Evolutionary conservation across 2,797 vertebrate genomes (phyloP).

Genomic region (Poeciliopsis presidionis): DNA sequence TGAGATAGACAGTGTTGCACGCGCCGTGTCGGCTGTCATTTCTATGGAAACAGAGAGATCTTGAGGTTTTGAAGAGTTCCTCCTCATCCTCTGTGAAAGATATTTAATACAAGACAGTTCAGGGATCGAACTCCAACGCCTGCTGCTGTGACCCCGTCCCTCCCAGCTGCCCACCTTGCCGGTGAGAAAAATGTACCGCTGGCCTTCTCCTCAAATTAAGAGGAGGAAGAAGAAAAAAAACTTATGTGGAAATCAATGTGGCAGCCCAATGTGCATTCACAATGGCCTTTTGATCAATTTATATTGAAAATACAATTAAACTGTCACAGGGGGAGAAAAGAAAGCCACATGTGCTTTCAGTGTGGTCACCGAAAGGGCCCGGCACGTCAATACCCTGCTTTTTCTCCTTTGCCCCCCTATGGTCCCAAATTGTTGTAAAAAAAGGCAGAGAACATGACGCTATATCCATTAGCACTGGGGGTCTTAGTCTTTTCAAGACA

Average conservation of each 20-base stretch:
- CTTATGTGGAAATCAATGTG: constrained; percentile 72
- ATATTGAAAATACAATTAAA: constrained; percentile 81
- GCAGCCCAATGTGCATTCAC: constrained; percentile 68
- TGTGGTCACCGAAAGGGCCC: constrained; percentile 56
- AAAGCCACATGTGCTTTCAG: constrained; percentile 68
- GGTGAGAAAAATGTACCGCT: constrained; percentile 62
- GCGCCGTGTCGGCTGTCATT: constrained; percentile 58
- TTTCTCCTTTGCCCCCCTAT: constrained; percentile 61
- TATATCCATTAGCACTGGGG: constrained; percentile 43
- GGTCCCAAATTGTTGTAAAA: constrained; percentile 49
- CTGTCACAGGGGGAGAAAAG: constrained; percentile 60
- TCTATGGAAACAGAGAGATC: constrained; percentile 70
- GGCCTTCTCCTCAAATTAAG: constrained; percentile 68
- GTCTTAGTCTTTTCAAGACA: constrained; percentile 26
- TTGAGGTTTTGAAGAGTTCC: constrained; percentile 47
- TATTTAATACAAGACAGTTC: constrained; percentile 47
- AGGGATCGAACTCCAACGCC: constrained; percentile 46
- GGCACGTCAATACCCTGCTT: constrained; percentile 58
- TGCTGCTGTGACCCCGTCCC: constrained; percentile 53
- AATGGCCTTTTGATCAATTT: constrained; percentile 75
- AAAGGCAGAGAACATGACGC: constrained; percentile 54
- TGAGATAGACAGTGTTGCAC: constrained; percentile 66
- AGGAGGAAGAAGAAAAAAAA: constrained; percentile 12
- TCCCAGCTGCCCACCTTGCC: constrained; percentile 45
- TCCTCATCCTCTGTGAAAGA: constrained; percentile 50